Conservation (phyloP, 2,113 vertebrate species). For the Phaethon lepturus region DNA sequence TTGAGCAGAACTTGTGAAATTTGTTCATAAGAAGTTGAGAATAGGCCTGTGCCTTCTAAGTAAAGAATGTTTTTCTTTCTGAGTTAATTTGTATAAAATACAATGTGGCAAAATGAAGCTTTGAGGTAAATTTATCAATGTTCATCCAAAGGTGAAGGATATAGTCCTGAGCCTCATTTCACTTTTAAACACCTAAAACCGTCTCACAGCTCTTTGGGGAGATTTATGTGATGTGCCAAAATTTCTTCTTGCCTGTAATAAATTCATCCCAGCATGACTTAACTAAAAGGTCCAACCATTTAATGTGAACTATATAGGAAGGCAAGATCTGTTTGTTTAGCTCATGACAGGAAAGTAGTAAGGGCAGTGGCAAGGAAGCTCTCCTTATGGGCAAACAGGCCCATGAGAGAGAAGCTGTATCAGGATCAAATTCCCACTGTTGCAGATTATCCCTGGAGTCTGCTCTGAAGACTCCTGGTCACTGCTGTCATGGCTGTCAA, state of each 20-base stretch:
- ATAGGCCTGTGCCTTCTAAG: neutral
- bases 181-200: neutral
- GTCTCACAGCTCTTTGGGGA: neutral
- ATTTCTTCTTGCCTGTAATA: neutral
- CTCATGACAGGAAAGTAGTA: neutral
- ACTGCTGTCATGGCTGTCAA: neutral
- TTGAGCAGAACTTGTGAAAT: neutral
- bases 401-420: rapidly evolving
- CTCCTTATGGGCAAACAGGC: neutral
- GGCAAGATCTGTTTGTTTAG: neutral
- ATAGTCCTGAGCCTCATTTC: neutral
- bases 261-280: neutral
- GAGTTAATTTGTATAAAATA: neutral
- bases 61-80: neutral
- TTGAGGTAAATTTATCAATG: neutral
- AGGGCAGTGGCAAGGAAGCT: neutral
- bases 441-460: neutral
- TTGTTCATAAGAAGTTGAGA: neutral
- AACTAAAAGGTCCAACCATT: neutral
- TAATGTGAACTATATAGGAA: neutral
- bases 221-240: neutral
- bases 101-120: neutral
- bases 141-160: neutral
- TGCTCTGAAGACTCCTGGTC: neutral
- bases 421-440: neutral